Evolutionary conservation across 2,113 vertebrate species (phyloP).

Genomic region (Saguinus imperator): DNA sequence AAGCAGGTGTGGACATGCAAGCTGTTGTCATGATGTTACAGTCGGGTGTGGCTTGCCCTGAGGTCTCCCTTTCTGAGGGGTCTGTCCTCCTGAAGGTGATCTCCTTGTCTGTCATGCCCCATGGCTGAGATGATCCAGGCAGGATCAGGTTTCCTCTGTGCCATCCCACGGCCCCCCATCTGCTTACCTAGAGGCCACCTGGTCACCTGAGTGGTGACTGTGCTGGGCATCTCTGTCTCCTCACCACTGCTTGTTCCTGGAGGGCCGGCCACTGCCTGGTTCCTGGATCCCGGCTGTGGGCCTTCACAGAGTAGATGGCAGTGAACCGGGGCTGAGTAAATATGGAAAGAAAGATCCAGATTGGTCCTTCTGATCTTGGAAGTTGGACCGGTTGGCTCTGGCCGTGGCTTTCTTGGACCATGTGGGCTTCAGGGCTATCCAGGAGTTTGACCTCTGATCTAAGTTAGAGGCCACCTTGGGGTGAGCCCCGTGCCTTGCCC

Average conservation of each 20-base stretch:
- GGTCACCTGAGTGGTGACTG: fast-evolving
- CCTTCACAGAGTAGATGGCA: neutral
- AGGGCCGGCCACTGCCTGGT: neutral
- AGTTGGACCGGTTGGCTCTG: neutral
- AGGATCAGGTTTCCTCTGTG: neutral
- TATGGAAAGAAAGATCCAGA: neutral
- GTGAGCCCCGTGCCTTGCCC: fast-evolving
- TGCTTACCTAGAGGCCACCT: neutral
- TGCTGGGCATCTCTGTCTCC: fast-evolving
- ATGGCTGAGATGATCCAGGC: fast-evolving
- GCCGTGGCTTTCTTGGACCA: fast-evolving
- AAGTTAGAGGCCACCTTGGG: neutral
- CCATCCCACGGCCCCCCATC: fast-evolving
- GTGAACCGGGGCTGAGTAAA: neutral
- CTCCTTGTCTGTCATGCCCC: neutral
- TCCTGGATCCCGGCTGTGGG: neutral
- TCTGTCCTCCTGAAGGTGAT: no score
- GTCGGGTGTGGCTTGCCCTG: fast-evolving
- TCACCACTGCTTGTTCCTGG: neutral
- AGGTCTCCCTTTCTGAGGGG: fast-evolving
- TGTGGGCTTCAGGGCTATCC: neutral
- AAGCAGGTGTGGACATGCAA: no score
- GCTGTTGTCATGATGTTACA: fast-evolving
- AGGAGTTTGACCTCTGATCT: neutral
- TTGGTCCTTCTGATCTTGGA: neutral